Base-by-base conservation (phyloP, 2,113 vertebrate genomes). In the Caranx ignobilis region DNA sequence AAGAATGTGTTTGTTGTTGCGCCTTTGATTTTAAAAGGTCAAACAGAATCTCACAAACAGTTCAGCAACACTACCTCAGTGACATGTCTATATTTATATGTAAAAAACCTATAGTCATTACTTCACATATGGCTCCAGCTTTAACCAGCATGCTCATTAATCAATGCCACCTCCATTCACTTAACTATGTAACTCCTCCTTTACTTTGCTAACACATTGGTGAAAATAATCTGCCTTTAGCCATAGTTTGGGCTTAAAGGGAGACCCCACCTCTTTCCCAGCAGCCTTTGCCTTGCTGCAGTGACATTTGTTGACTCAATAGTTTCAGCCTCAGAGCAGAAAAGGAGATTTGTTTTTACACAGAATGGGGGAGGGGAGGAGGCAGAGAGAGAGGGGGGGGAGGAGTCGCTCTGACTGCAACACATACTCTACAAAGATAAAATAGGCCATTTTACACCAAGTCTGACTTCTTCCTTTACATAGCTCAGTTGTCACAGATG, bases 291-390 rank as follows among this genome's bases (percentile, higher is more conserved):
- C 87, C 79, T 74, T 45, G 83, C 90, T 83, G 86, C 78, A 79
- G 84, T 95, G 93, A 93, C 94, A 95, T 95, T 94, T 95, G 95
- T 95, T 95, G 93, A 95, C 93, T 94, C 89, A 92, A 90, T 95
- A 92, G 92, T 93, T 94, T 92, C 89, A 89, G 90, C 86, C 91
- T 90, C 69, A 80, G 91, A 88, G 92, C 90, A 92, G 92, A 94
- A 94, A 94, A 94, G 88, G 87, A 93, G 92, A 94, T 94, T 94
- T 95, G 92, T 95, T 95, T 94, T 94, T 91, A 82, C 89, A 87
- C 88, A 75, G 81, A 79, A 72, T 91, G 93, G 93, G 92, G 94
- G 94, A 94, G 78, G 92, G 90, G 88, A 83, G 63, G 72, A 66
- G 59, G 79, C 80, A 75, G 71, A 37, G 70, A 69, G 87, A 68